Evolutionary conservation across 1,140 invertebrate species (phyloP), one percentile per base, ranked within the genome.

Genomic region (Ylistrum balloti): DNA sequence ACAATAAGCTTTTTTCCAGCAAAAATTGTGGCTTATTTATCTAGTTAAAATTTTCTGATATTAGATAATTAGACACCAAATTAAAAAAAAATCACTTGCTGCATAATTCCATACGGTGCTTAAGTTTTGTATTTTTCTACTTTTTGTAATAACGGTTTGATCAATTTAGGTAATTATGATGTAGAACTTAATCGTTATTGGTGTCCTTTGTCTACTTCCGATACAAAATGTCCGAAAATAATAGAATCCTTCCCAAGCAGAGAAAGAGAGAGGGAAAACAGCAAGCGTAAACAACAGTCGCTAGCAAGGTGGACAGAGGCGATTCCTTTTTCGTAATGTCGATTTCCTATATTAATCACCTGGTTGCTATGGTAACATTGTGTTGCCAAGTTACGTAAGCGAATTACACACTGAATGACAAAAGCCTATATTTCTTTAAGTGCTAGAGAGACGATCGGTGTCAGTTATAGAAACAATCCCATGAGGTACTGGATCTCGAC

Each of bases 351-450:
- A 38, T n/a, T 22, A 9, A 74, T 74, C 22, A 74, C n/a, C 56
- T 74, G 56, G 56, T 74, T 74, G 56, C n/a, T 74, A 74, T 74
- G 56, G 56, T 74, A 74, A 74, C 56, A 28, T 28, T 5, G 22
- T 74, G n/a, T 28, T 28, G 56, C 56, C 56, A 74, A 74, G 56
- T 74, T 74, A 74, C 56, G 56, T n/a, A 74, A 28, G 56, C n/a
- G 2, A 74, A 74, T 28, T 28, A 28, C 56, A 74, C 56, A 74
- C n/a, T 28, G 17, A 17, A 28, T 74, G 56, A 74, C 56, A 74
- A 74, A 74, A 74, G 13, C 13, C 9, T 74, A 17, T 74, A 48
- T 74, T 74, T 74, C 17, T 74, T 22, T 17, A 74, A 74, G 22
- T 28, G 22, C 1, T 5, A 1, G 56, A 74, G 56, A 74, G 28